phyloP scores from a whole-genome alignment of 2,113 vertebrate species.

The Rutilus rutilus region DNA sequence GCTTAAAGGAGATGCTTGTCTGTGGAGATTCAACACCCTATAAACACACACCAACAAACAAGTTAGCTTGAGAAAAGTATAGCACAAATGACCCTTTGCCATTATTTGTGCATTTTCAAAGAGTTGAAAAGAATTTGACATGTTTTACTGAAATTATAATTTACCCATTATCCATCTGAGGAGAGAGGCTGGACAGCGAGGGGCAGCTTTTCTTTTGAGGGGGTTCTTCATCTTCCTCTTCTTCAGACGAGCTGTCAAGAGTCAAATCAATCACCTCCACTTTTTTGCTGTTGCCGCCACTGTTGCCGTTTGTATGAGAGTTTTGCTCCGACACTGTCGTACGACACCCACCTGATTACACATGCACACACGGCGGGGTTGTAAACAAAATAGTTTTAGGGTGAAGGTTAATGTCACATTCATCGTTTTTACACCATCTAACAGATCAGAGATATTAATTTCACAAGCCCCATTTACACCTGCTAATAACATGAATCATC shows the following conservation, averaged over 20 bases:
- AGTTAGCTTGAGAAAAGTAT: background rate
- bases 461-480: too few relatives aligned
- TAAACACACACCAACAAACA: background rate
- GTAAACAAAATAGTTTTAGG: background rate
- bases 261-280: conserved; percentile 98
- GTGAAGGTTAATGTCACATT: background rate
- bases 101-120: background rate
- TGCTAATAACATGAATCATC: too few relatives aligned
- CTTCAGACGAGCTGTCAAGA: conserved; percentile 94
- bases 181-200: conserved; percentile 89
- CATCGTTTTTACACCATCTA: background rate
- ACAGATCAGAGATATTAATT: background rate
- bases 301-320: conserved; percentile 74
- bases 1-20: conserved; percentile 92
- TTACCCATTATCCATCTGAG: conserved; percentile 90
- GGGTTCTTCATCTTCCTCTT: conserved; percentile 90
- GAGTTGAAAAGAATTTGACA: background rate
- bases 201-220: conserved; percentile 89
- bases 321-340: conserved; percentile 84
- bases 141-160: conserved; percentile 42
- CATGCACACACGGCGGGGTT: background rate
- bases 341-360: conserved; percentile 78
- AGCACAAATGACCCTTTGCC: background rate
- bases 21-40: conserved; percentile 89
- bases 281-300: conserved; percentile 79